A percentile compares a stretch with the other conserved stretches of the same genome.
Evolutionary conservation across 2,888 invertebrate genomes (phyloP).

Genomic region (Drosophila meridionalis): DNA sequence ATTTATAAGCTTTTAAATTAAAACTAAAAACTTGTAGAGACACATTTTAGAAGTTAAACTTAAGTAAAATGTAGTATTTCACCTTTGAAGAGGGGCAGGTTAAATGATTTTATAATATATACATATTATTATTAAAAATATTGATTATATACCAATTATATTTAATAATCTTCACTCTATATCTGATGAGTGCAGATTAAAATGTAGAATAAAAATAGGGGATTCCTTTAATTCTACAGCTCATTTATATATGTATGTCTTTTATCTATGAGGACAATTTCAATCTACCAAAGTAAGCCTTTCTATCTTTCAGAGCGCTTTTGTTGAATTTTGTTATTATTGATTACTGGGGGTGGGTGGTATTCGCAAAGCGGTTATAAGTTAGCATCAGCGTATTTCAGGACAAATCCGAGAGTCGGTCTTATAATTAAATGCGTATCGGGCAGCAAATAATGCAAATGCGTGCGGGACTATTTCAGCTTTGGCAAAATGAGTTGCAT

Average conservation of each 20-base stretch:
- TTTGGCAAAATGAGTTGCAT: constrained; percentile 66
- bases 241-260: too few species aligned
- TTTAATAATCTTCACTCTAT: too few species aligned
- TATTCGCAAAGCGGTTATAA: constrained; percentile 6
- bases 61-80: background rate
- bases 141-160: too few species aligned
- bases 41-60: background rate
- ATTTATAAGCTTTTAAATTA: background rate
- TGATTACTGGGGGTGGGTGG: background rate
- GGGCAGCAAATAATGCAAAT: constrained; percentile 73
- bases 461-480: constrained; percentile 21
- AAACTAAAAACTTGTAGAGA: background rate
- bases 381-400: constrained; percentile 14
- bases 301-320: background rate
- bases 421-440: constrained; percentile 76
- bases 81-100: too few species aligned
- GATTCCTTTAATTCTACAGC: too few species aligned
- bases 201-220: too few species aligned
- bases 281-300: background rate
- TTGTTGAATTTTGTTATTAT: background rate
- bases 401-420: constrained; percentile 35
- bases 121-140: too few species aligned
- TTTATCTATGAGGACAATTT: background rate
- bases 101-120: too few species aligned
- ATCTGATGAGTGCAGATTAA: too few species aligned